phyloP scores from a whole-genome alignment of 2,797 vertebrate species.

The Smutsia gigantea region DNA sequence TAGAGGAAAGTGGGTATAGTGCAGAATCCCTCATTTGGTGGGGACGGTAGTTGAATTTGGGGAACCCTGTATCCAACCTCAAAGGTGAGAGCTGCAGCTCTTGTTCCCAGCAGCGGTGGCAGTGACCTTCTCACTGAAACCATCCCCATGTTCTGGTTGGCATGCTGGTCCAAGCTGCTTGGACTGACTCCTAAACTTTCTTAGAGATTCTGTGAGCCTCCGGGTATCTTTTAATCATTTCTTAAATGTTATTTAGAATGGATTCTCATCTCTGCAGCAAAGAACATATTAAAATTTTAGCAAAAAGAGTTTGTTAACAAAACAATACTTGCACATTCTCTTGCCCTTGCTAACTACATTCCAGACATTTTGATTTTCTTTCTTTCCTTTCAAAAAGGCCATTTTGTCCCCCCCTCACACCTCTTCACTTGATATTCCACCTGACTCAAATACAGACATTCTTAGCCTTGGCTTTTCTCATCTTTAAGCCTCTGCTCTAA shows the following conservation, averaged over 20 bases:
- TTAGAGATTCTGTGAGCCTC: background rate
- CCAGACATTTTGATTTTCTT: background rate
- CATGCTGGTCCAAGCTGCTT: too few species aligned
- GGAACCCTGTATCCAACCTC: background rate
- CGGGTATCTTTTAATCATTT: background rate
- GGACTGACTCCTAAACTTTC: background rate
- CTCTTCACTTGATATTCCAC: background rate
- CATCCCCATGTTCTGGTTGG: background rate
- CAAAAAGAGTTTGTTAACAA: too few species aligned
- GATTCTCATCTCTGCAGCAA: background rate
- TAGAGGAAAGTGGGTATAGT: rapidly evolving
- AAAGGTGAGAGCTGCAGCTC: background rate
- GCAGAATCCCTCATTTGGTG: background rate
- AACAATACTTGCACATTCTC: background rate
- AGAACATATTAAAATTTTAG: background rate
- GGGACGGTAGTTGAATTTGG: background rate
- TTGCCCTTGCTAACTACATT: background rate
- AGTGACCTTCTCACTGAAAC: background rate
- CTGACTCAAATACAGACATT: background rate
- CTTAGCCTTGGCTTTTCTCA: background rate
- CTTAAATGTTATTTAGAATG: background rate
- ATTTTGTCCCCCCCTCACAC: background rate
- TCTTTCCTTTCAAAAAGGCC: background rate
- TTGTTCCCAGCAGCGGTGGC: background rate
- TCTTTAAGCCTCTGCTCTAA: background rate